Evolutionary conservation across 2,888 invertebrate genomes (phyloP).

Genomic region (Apotomis turbidana): DNA sequence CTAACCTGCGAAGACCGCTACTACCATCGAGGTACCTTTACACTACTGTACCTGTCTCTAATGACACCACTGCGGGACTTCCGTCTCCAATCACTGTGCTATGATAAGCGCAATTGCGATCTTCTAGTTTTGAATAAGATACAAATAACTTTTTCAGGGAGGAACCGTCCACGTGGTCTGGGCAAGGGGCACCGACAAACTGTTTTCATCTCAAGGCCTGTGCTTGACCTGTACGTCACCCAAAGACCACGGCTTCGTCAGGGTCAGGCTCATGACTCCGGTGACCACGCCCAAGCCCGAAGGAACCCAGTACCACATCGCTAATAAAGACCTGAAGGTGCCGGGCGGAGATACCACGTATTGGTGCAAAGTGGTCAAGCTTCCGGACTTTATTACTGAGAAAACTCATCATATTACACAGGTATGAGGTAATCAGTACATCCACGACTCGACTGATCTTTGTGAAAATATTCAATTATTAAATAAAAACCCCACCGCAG

Average conservation of each 20-base stretch:
- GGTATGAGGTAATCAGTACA: constrained; percentile 59
- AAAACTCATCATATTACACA: constrained; percentile 92
- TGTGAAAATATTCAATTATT: too few species aligned
- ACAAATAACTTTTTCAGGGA: constrained; percentile 82
- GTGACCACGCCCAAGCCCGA: constrained; percentile 69
- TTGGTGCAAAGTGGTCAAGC: constrained; percentile 95
- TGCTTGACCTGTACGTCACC: constrained; percentile 81
- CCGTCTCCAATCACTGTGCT: too few species aligned
- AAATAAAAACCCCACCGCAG: too few species aligned
- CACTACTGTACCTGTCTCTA: too few species aligned
- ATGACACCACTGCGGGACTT: too few species aligned
- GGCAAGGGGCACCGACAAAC: constrained; percentile 90
- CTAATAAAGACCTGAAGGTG: constrained; percentile 87
- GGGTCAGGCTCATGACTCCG: constrained; percentile 86
- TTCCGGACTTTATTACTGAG: constrained; percentile 86
- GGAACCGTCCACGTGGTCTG: constrained; percentile 95
- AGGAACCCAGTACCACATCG: constrained; percentile 84
- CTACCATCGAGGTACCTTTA: too few species aligned
- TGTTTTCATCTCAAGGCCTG: constrained; percentile 87
- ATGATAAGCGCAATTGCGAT: too few species aligned
- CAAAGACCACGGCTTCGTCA: constrained; percentile 88
- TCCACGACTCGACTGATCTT: too few species aligned
- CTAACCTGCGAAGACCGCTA: too few species aligned
- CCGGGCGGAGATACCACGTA: constrained; percentile 96
- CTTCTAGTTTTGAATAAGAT: too few species aligned